These are phyloP conservation scores for Neuroterus valhalla DNA, from an alignment of 1,140 invertebrate species.

Conservation along the genomic window DNA sequence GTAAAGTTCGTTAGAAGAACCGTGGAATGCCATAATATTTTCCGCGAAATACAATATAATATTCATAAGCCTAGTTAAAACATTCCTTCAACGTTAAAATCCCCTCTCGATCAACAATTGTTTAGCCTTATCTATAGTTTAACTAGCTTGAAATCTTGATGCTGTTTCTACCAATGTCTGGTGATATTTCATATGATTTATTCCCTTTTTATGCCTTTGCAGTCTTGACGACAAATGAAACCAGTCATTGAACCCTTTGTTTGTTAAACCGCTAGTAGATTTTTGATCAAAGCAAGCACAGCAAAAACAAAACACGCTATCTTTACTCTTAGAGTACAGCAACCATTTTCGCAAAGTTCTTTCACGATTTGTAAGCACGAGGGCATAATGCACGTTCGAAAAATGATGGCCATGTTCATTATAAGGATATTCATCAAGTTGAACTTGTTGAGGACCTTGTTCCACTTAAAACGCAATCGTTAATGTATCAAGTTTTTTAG, in stretches of 20 bases:
- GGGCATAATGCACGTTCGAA: not conserved
- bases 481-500: not conserved
- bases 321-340: not conserved
- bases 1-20: constrained; percentile 5
- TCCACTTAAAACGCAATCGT: not conserved
- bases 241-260: not conserved
- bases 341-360: not conserved
- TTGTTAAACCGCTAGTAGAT: not conserved
- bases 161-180: not conserved
- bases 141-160: not conserved
- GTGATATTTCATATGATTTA: not conserved
- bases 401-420: not conserved
- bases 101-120: not conserved
- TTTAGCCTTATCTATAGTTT: not conserved
- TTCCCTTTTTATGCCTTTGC: not conserved
- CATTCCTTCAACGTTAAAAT: not conserved
- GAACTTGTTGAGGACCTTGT: not conserved
- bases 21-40: not conserved
- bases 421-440: not conserved
- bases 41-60: not conserved
- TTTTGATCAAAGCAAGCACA: not conserved
- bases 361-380: not conserved
- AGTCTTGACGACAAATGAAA: not conserved
- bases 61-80: not conserved
- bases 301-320: constrained; percentile 8